These are phyloP conservation scores for Rhizomys pruinosus DNA, from an alignment of 2,113 vertebrate species.

Conservation along the genomic window DNA sequence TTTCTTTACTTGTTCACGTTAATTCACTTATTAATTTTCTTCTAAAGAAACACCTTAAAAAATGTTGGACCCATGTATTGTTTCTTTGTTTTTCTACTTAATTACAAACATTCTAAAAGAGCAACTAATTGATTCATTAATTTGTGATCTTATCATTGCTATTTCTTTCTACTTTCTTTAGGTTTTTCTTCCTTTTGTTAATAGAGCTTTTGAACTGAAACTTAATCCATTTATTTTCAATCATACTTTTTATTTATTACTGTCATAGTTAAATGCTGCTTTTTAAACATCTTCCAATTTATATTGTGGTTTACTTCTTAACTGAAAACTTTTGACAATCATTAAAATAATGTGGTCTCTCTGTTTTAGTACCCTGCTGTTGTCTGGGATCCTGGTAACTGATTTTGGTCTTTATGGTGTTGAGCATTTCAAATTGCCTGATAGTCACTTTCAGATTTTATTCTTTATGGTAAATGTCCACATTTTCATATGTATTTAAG, in stretches of 20 bases:
- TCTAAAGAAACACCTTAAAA: background rate
- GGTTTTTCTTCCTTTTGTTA: slow-evolving; percentile 51
- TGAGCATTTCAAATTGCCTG: background rate
- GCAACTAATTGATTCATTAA: slow-evolving; percentile 44
- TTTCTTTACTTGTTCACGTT: slow-evolving; percentile 32
- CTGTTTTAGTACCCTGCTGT: background rate
- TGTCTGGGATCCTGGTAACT: background rate
- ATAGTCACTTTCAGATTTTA: background rate
- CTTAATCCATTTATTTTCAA: slow-evolving; percentile 57
- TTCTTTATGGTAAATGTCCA: background rate
- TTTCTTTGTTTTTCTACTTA: slow-evolving; percentile 39
- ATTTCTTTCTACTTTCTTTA: slow-evolving; percentile 48
- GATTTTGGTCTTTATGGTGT: background rate
- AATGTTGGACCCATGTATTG: background rate
- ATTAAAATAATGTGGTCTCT: slow-evolving; percentile 18
- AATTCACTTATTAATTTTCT: slow-evolving; percentile 47
- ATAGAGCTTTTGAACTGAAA: slow-evolving; percentile 52
- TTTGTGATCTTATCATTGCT: slow-evolving; percentile 65
- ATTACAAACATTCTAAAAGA: slow-evolving; percentile 49
- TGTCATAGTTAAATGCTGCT: slow-evolving; percentile 25
- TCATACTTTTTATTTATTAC: slow-evolving; percentile 60
- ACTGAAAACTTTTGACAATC: background rate
- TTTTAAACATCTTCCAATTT: slow-evolving; percentile 47
- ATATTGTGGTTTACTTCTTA: slow-evolving; percentile 30
- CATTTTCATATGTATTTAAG: slow-evolving; percentile 37